Evolutionary conservation across 2,888 invertebrate species (phyloP).

Genomic region (Physocephala rufipes): DNA sequence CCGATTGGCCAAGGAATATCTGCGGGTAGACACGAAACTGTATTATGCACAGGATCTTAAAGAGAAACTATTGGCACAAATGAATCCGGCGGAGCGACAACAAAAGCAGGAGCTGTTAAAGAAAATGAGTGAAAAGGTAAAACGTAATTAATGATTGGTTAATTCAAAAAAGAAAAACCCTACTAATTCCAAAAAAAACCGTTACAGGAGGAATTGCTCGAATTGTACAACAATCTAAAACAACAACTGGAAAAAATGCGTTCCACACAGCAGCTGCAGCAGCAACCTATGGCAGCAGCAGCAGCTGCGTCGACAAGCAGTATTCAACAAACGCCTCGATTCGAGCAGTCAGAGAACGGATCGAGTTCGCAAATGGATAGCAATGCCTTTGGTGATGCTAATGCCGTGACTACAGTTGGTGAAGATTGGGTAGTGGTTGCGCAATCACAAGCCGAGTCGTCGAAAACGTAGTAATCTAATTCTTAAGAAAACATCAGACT

Average conservation of each 20-base stretch:
- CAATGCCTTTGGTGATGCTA: background rate
- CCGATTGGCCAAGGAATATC: constrained; percentile 86
- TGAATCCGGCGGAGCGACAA: constrained; percentile 60
- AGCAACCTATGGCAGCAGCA: constrained; percentile 36
- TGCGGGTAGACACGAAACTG: constrained; percentile 87
- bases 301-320: constrained; percentile 14
- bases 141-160: background rate
- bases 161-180: background rate
- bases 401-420: background rate
- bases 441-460: constrained; percentile 53
- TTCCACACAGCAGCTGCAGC: constrained; percentile 48
- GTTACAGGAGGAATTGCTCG: constrained; percentile 58
- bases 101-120: constrained; percentile 60
- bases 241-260: constrained; percentile 58
- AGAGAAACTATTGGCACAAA: constrained; percentile 73
- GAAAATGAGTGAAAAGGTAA: constrained; percentile 63
- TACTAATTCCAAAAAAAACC: background rate
- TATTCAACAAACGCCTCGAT: background rate
- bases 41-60: constrained; percentile 82
- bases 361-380: too few relatives aligned
- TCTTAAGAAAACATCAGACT: background rate
- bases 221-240: constrained; percentile 60
- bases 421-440: constrained; percentile 63
- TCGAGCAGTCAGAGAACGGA: background rate
- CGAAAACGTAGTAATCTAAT: constrained; percentile 55